Evolutionary conservation across 2,888 invertebrate species (phyloP), one percentile per base, ranked within the genome.

Genomic region (Timema cristinae): DNA sequence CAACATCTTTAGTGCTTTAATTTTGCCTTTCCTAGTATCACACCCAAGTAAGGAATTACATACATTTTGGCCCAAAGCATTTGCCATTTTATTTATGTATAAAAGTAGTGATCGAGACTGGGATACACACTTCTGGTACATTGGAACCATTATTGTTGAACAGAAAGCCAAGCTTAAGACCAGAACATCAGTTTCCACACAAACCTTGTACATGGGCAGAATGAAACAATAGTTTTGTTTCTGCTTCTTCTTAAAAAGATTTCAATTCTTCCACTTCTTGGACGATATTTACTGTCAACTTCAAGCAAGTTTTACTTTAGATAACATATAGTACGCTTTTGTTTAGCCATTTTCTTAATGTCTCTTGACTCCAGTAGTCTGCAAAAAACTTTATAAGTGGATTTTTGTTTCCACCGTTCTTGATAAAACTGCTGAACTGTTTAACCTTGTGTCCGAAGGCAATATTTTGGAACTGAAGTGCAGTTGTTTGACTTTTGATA

Each of bases 41-140:
- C n/a, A n/a, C n/a, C 59, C 59, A 59, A 59, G n/a, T 59, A 6
- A 13, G 9, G 59, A 11, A 32, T 5, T 6, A 59, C 15, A 59
- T 59, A 59, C 59, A 59, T 59, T n/a, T 59, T 59, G 59, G 59
- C 15, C 13, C 13, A 5, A 32, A 59, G n/a, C 59, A 59, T n/a
- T 59, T 59, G 13, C 59, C 59, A 59, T 8, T 59, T 59, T 59
- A 16, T 15, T 59, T 13, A 59, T 11, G 7, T 56, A 0, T 6
- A 56, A 16, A 32, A 59, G n/a, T n/a, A 5, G 15, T 59, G 59
- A 59, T 8, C 2, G 59, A 59, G 10, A 16, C 10, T 59, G 59
- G 8, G 59, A 59, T 32, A 59, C 59, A 16, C 32, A 13, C 54
- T 52, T 52, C 15, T 6, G 6, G 59, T 59, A 59, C 15, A 59